Percentiles rank a stretch among this genome's conserved stretches.
These are phyloP conservation scores for Eupeodes corollae DNA, from an alignment of 1,140 invertebrate species.

Conservation along the genomic window DNA sequence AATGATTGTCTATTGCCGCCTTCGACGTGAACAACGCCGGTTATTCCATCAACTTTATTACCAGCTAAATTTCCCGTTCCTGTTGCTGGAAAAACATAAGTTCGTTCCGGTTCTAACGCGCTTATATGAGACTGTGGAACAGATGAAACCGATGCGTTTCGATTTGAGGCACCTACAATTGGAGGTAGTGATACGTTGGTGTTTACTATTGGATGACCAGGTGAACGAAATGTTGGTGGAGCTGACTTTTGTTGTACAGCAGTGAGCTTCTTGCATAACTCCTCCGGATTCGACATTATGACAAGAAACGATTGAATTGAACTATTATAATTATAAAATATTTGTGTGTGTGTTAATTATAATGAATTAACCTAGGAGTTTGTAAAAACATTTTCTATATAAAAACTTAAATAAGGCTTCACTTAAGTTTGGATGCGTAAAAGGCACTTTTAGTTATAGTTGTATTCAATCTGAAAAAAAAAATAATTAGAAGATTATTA, in stretches of 20 bases:
- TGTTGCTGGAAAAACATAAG: constrained; percentile 43
- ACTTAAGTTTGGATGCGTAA: too few relatives aligned
- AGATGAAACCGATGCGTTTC: constrained; percentile 11
- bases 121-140: background rate
- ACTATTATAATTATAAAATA: background rate
- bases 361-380: too few relatives aligned
- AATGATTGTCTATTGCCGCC: constrained; percentile 4
- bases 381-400: too few relatives aligned
- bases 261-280: constrained; percentile 36
- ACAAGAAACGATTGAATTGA: constrained; percentile 22
- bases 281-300: constrained; percentile 35
- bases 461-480: too few relatives aligned
- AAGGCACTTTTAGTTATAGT: too few relatives aligned
- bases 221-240: constrained; percentile 19
- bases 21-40: constrained; percentile 19
- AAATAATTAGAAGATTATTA: too few relatives aligned
- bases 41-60: constrained; percentile 18
- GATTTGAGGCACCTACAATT: background rate
- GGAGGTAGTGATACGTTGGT: constrained; percentile 3
- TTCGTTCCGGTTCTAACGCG: constrained; percentile 41
- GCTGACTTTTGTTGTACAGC: constrained; percentile 33
- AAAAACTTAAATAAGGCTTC: too few relatives aligned
- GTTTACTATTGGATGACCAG: constrained; percentile 3
- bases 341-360: too few relatives aligned
- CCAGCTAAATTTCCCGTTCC: constrained; percentile 11